A percentile compares a stretch with the other conserved stretches of the same genome.
These are phyloP conservation scores for Tachycineta bicolor DNA, from an alignment of 2,113 vertebrate species.

Conservation along the genomic window DNA sequence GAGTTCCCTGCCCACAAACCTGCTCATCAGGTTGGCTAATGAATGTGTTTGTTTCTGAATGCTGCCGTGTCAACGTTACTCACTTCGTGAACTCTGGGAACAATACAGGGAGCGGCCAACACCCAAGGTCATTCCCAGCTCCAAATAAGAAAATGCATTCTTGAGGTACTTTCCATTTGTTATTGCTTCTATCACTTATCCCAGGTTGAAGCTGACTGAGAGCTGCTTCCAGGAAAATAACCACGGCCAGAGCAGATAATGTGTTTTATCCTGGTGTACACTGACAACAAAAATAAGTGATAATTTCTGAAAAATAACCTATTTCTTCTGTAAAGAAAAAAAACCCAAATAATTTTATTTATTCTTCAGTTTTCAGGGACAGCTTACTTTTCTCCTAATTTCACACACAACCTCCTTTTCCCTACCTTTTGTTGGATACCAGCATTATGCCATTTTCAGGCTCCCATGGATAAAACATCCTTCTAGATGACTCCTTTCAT, in stretches of 20 bases:
- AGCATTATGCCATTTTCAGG: neutral
- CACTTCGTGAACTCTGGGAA: neutral
- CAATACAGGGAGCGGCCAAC: slow-evolving; percentile 16
- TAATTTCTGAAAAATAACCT: neutral
- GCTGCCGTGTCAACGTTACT: neutral
- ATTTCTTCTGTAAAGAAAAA: neutral
- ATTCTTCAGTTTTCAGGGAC: neutral
- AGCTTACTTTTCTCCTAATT: neutral
- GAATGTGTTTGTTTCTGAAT: neutral
- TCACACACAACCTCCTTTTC: neutral
- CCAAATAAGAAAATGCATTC: neutral
- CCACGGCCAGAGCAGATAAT: neutral
- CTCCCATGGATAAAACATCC: neutral
- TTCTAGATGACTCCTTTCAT: neutral
- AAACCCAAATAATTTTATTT: neutral
- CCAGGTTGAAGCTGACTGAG: neutral
- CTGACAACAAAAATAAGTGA: neutral
- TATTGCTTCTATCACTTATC: neutral
- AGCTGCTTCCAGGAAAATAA: neutral
- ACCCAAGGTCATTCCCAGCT: slow-evolving; percentile 41
- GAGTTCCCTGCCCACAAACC: neutral
- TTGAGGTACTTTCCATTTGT: neutral
- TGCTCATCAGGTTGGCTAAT: slow-evolving; percentile 23
- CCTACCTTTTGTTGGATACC: neutral
- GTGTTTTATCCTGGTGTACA: neutral